Evolutionary conservation across 37 sponge, comb jelly and placozoan species (phyloP).

Genomic region (Halisarca cf. caerulea): DNA sequence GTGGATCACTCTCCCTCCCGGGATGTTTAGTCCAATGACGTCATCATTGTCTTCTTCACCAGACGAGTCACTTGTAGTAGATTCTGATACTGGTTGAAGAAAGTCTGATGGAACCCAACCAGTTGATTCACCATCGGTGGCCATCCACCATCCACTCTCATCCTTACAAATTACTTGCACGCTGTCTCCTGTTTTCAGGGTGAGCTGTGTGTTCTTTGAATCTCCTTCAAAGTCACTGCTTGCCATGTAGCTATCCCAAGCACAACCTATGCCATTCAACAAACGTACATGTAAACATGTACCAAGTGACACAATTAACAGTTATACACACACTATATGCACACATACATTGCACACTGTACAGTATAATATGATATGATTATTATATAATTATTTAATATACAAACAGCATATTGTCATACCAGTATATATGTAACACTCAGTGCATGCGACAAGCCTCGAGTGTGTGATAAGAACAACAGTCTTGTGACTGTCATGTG

Average conservation of each 20-base stretch:
- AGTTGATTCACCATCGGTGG: constrained; percentile 18
- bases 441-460: too few relatives aligned
- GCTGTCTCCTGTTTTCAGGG: constrained; percentile 53
- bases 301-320: too few relatives aligned
- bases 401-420: too few relatives aligned
- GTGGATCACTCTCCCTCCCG: constrained; percentile 26
- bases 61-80: neutral
- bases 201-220: constrained; percentile 51
- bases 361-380: too few relatives aligned
- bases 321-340: too few relatives aligned
- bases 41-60: constrained; percentile 57
- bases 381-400: too few relatives aligned
- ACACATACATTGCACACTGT: too few relatives aligned
- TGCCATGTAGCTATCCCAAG: constrained; percentile 63
- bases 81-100: constrained; percentile 30
- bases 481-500: too few relatives aligned
- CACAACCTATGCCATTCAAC: constrained; percentile 48
- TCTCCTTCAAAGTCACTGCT: constrained; percentile 51
- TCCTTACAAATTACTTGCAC: constrained; percentile 67
- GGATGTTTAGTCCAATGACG: constrained; percentile 33
- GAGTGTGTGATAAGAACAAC: too few relatives aligned
- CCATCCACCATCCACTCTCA: constrained; percentile 79
- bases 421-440: too few relatives aligned
- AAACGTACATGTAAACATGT: too few relatives aligned
- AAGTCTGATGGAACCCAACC: constrained; percentile 78